Evolutionary conservation across 2,113 vertebrate genomes (phyloP), one percentile per base, ranked within the genome.

Genomic region (Saguinus midas): DNA sequence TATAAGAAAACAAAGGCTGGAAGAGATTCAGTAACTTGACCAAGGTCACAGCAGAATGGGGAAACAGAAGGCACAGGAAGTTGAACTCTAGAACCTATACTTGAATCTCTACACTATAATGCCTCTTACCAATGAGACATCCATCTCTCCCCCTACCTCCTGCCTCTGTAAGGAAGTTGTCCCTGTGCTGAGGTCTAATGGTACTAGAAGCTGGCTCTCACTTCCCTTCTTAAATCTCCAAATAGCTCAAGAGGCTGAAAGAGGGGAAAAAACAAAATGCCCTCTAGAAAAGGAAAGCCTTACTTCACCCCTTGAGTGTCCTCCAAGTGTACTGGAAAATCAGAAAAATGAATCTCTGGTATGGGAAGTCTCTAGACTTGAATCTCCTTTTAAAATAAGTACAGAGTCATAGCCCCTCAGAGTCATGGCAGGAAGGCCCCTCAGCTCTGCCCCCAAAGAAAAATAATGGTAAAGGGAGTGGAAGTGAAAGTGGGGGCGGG

Each of bases 401-500:
- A 91, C 92, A 88, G 37, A 40, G 37, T 40, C 37, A 40, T 40
- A 40, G 80, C 92, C 87, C 96, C 90, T 92, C 87, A 87, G 87
- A 97, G 95, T 82, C 97, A 95, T 91, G 91, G 97, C 98, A 96
- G 94, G 95, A 97, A 98, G 97, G 96, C 97, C 97, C 95, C 97
- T 96, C 87, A 66, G 95, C 94, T 96, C 96, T 97, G 94, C 95
- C 94, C 97, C 96, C 82, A 96, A 98, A 98, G 97, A 98, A 98
- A 98, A 98, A 97, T 98, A 97, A 97, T 97, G 97, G 97, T 61
- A 70, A 90, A 96, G 95, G 97, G 94, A 94, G 92, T 97, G 97
- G 97, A 91, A 93, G 97, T 91, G 58, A 79, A 83, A 94, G 87
- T 68, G 96, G 97, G 97, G 97, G 97, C n/a, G 78, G 97, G 96